Evolutionary conservation across 2,797 vertebrate species (phyloP), one percentile per base, ranked within the genome.

Genomic region (Epinephelus coioides): DNA sequence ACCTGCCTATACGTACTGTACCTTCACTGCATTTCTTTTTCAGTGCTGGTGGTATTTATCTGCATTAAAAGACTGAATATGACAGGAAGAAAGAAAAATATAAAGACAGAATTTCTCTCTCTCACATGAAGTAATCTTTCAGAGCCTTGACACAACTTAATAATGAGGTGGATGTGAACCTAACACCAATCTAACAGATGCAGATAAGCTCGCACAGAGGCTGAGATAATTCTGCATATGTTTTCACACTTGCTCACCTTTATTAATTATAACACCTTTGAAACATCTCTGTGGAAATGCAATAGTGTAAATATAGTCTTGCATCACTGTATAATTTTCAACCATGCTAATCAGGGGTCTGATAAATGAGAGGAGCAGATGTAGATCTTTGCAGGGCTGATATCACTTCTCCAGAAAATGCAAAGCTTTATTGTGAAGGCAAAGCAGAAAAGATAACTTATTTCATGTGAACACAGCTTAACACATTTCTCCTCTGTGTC

Each of bases 1-100:
- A 71, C 76, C 69, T 79, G 76, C 78, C 76, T 75, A 43, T 43
- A 43, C 40, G 9, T 43, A 70, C 80, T 83, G 69, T 84, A 80
- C 67, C 63, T 70, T 69, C 57, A 69, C 50, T 66, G 21, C 44
- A 25, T 81, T 69, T 76, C 81, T 57, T 40, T 55, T 60, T 57
- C 38, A 63, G 6, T 76, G 62, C 30, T 21, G 27, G 9, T 54
- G n/a, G n/a, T 64, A 68, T 84, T 82, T 86, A 81, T 84, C 23
- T 78, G 73, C 63, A 69, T 67, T 60, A 62, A 79, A 70, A 60
- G 14, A 7, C 34, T 34, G 19, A 53, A 54, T 27, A 7, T 2
- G 14, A 65, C 25, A 25, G 18, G 21, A 43, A 55, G 6, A 61
- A 18, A 59, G 27, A 23, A 62, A 61, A 67, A 38, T 34, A 50